phyloP scores from a whole-genome alignment of 2,797 vertebrate genomes.

The Epinephelus malabaricus region DNA sequence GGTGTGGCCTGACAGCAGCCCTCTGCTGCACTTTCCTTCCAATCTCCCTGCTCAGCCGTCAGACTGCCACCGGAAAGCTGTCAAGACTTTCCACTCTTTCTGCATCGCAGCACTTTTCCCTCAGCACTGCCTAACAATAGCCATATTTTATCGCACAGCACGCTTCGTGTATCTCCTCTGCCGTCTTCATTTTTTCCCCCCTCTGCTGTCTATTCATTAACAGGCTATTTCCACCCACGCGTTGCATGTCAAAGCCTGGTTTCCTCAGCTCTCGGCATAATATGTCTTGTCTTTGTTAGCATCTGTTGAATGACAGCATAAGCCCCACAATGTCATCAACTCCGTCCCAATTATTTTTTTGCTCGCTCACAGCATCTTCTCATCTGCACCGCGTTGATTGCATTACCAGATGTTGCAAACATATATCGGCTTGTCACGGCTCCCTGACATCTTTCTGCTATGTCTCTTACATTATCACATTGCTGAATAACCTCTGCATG shows the following conservation, averaged over 20 bases:
- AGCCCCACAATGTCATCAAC: constrained; percentile 72
- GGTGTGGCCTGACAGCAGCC: constrained; percentile 87
- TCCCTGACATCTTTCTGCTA: constrained; percentile 18
- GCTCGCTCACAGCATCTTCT: constrained; percentile 55
- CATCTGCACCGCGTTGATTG: constrained; percentile 54
- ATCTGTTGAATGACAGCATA: constrained; percentile 76
- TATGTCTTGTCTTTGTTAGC: constrained; percentile 72
- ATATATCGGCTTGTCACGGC: constrained; percentile 11
- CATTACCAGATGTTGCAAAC: constrained; percentile 34
- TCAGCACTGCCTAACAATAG: constrained; percentile 82
- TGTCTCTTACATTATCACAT: constrained; percentile 20
- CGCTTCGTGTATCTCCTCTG: constrained; percentile 78
- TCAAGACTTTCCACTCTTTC: constrained; percentile 85
- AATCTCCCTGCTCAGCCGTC: constrained; percentile 82
- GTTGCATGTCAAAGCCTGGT: constrained; percentile 68
- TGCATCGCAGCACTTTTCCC: constrained; percentile 84
- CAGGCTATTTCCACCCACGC: constrained; percentile 77
- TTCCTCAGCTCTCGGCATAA: constrained; percentile 67
- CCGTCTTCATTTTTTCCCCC: constrained; percentile 51
- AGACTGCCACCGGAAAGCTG: constrained; percentile 86
- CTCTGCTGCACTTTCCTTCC: constrained; percentile 85
- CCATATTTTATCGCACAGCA: constrained; percentile 82
- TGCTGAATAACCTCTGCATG: constrained; percentile 29
- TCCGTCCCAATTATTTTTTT: constrained; percentile 70
- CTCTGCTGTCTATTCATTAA: constrained; percentile 83